Evolutionary conservation across 1,140 invertebrate genomes (phyloP).

Genomic region (Drosophila asahinai): DNA sequence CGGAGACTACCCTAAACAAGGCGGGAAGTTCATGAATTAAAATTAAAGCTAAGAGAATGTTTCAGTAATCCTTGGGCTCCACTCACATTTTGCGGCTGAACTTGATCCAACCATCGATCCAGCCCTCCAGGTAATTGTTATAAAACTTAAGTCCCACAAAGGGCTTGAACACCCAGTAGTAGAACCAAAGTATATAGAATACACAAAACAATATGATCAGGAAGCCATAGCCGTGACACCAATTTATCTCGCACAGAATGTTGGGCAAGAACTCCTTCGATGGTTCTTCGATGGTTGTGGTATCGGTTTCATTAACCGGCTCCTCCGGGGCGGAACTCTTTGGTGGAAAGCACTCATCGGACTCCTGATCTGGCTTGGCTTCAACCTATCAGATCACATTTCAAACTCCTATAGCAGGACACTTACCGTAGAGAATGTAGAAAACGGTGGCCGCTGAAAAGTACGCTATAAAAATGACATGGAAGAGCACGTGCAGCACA

Average conservation of each 20-base stretch:
- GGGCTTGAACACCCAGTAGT: constrained; percentile 55
- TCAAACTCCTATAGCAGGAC: too few species aligned
- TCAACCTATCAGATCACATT: background rate
- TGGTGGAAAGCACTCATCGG: background rate
- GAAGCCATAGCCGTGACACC: constrained; percentile 53
- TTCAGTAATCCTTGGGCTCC: background rate
- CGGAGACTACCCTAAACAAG: constrained; percentile 24
- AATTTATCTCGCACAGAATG: constrained; percentile 37
- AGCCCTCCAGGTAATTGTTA: constrained; percentile 18
- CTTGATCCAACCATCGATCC: constrained; percentile 39
- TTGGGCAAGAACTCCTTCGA: background rate
- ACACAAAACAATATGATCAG: constrained; percentile 3
- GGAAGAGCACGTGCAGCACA: constrained; percentile 24
- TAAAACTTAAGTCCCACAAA: constrained; percentile 41
- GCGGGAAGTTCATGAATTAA: background rate
- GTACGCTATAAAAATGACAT: constrained; percentile 36
- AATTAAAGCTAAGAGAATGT: background rate
- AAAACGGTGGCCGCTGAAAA: constrained; percentile 26
- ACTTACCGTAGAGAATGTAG: constrained; percentile 21
- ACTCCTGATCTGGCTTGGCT: background rate
- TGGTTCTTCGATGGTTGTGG: background rate
- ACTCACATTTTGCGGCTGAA: constrained; percentile 51
- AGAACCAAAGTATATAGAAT: constrained; percentile 54
- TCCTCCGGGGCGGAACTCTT: background rate
- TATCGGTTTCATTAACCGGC: background rate